Evolutionary conservation across 2,113 vertebrate genomes (phyloP).

Genomic region (Mus musculus): DNA sequence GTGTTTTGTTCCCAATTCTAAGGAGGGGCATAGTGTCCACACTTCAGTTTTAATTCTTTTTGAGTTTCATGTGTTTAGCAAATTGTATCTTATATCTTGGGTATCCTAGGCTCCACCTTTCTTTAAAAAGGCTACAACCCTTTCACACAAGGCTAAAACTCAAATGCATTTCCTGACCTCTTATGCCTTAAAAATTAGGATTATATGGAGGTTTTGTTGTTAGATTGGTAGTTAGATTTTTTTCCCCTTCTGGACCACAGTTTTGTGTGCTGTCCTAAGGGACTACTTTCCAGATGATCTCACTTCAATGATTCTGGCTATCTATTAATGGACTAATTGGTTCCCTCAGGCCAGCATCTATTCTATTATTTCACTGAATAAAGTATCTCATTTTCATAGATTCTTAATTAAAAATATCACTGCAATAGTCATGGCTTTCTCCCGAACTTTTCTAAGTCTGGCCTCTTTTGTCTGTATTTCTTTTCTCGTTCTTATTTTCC

Average conservation of each 20-base stretch:
- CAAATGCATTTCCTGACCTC: not conserved
- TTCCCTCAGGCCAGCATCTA: not conserved
- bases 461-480: not conserved
- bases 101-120: too few relatives aligned
- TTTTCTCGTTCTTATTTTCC: not conserved
- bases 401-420: not conserved
- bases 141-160: not conserved
- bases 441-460: not conserved
- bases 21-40: too few relatives aligned
- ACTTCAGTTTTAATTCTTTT: too few relatives aligned
- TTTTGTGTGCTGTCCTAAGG: not conserved
- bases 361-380: not conserved
- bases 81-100: too few relatives aligned
- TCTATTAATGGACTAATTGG: not conserved
- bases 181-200: not conserved
- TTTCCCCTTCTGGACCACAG: not conserved
- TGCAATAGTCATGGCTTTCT: not conserved
- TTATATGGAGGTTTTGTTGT: not conserved
- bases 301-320: too few relatives aligned
- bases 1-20: too few relatives aligned
- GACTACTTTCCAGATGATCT: not conserved
- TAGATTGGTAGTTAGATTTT: not conserved
- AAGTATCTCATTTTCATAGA: not conserved
- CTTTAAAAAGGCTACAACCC: not conserved
- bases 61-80: too few relatives aligned